Evolutionary conservation across 1,140 invertebrate genomes (phyloP).

Genomic region (Lordiphosa collinella): DNA sequence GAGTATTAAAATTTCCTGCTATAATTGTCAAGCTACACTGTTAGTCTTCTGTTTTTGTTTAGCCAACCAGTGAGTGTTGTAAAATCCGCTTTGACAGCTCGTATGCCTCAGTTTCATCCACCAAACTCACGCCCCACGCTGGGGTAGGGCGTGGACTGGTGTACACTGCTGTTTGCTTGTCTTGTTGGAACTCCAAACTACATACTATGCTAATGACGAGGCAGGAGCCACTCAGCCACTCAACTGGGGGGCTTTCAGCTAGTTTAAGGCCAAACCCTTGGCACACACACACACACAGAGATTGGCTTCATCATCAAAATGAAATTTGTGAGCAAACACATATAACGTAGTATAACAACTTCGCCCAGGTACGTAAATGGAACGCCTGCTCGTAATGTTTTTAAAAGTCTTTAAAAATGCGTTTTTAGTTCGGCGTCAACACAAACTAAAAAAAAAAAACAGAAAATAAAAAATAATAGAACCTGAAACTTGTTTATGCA

Average conservation of each 20-base stretch:
- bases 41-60: conserved; percentile 53
- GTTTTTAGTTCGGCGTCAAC: conserved; percentile 23
- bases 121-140: conserved; percentile 26
- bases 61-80: conserved; percentile 65
- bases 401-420: conserved; percentile 63
- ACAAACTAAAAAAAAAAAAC: conserved; percentile 24
- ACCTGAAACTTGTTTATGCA: background rate
- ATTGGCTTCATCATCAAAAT: conserved; percentile 72
- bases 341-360: conserved; percentile 25
- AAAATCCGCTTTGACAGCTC: conserved; percentile 77
- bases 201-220: conserved; percentile 70
- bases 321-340: conserved; percentile 66
- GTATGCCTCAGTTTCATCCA: conserved; percentile 33
- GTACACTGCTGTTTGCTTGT: conserved; percentile 40
- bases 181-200: conserved; percentile 68
- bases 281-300: conserved; percentile 20
- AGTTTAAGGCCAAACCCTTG: conserved; percentile 64
- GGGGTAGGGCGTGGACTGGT: conserved; percentile 9
- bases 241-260: conserved; percentile 53
- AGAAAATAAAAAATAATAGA: too few relatives aligned
- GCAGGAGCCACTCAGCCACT: conserved; percentile 38
- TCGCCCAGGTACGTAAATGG: conserved; percentile 20
- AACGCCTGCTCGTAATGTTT: conserved; percentile 59
- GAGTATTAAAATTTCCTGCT: background rate
- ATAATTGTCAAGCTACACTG: background rate